phyloP scores from a whole-genome alignment of 2,888 invertebrate genomes.

The Lepidocyrtinus sp. region DNA sequence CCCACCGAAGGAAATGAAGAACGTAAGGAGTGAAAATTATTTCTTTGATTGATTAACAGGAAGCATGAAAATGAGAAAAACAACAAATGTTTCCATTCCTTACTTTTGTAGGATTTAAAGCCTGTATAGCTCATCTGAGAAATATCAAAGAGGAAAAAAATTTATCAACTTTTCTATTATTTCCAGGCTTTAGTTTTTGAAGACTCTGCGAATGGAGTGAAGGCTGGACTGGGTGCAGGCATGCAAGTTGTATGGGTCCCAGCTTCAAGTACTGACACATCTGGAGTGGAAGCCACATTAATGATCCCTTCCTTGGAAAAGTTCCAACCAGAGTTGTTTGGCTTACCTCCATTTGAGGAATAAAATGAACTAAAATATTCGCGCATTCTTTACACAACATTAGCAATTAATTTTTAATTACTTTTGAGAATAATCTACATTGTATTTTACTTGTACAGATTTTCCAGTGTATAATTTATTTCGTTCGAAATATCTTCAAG shows the following conservation, averaged over 20 bases:
- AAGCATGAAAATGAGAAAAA: no score
- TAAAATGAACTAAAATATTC: not conserved
- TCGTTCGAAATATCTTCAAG: no score
- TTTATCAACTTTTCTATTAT: no score
- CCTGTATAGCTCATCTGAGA: no score
- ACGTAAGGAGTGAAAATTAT: no score
- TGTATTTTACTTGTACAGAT: no score
- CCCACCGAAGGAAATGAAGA: conserved; percentile 61
- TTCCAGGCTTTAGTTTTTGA: conserved; percentile 93
- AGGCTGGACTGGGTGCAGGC: conserved; percentile 83
- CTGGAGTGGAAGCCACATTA: conserved; percentile 78
- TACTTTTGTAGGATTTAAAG: no score
- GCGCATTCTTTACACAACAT: not conserved
- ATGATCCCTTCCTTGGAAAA: conserved; percentile 83
- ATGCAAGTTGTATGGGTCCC: conserved; percentile 81
- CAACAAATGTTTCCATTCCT: no score
- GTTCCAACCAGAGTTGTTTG: conserved; percentile 87
- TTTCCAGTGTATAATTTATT: no score
- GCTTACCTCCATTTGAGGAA: conserved; percentile 77
- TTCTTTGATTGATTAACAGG: no score
- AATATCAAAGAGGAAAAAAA: no score
- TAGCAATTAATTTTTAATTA: not conserved
- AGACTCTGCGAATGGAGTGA: conserved; percentile 92
- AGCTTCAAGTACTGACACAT: conserved; percentile 77
- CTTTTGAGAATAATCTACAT: no score